Percentiles rank a stretch among this genome's conserved stretches.
phyloP scores from a whole-genome alignment of 2,113 vertebrate species.

The Callorhinus ursinus region DNA sequence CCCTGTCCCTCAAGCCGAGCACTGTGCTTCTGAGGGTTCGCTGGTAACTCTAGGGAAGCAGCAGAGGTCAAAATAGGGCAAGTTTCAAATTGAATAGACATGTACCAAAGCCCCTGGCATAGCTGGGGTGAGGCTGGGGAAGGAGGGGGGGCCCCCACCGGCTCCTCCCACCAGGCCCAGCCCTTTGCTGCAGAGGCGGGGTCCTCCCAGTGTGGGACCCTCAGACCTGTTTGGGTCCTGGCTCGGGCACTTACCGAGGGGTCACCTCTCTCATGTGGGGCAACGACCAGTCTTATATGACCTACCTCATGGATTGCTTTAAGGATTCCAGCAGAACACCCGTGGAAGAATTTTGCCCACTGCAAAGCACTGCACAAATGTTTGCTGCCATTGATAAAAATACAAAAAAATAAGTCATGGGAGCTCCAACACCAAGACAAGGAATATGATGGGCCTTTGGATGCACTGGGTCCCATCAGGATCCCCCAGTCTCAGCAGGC shows the following conservation, averaged over 20 bases:
- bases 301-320: background rate
- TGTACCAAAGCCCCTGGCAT: background rate
- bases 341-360: background rate
- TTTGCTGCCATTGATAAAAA: background rate
- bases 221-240: rapidly evolving
- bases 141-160: background rate
- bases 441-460: background rate
- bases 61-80: background rate
- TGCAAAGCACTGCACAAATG: no score
- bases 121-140: background rate
- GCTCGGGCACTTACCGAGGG: background rate
- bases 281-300: background rate
- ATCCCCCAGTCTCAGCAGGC: no score
- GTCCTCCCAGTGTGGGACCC: background rate
- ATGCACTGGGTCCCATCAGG: background rate
- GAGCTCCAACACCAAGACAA: background rate
- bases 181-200: background rate
- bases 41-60: background rate
- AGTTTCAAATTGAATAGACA: background rate
- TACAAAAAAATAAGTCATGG: background rate
- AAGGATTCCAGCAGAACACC: background rate
- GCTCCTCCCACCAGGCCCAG: background rate
- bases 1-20: background rate
- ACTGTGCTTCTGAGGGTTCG: background rate
- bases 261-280: background rate